Evolutionary conservation across 2,888 invertebrate species (phyloP), one percentile per base, ranked within the genome.

Genomic region (Caenorhabditis macrosperma): DNA sequence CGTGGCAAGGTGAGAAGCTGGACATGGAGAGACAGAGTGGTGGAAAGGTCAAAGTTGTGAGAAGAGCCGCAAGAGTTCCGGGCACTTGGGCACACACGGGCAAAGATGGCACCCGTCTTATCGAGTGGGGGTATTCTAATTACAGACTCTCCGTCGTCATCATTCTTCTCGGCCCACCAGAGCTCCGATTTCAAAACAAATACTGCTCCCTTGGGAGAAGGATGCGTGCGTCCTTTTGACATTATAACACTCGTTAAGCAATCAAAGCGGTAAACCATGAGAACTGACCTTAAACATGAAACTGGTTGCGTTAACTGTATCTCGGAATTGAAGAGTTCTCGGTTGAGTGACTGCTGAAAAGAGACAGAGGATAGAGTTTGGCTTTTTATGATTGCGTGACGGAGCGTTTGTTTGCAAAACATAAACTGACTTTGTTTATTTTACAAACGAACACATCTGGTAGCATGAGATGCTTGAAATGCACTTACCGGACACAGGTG

Each of bases 241-340:
- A 38, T 60, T 26, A 60, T 38, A 41, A 24, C 60, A 28, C 44
- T 26, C 44, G 38, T 2, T 52, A 30, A 7, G 48, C 24, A 12
- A 6, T 20, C 15, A 50, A 24, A 46, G 30, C n/a, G 28, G 2
- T 10, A 38, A 46, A n/a, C n/a, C n/a, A n/a, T 4, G 44, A 12
- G 50, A 17, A 82, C 89, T 84, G 84, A 92, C 92, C 92, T 91
- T 79, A 93, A 88, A 54, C 92, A 91, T 63, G 92, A 91, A 20
- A 92, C 92, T 22, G 92, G 92, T 82, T 92, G 92, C 6, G 91
- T 91, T 82, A 92, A 92, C 30, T 92, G 91, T 33, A 92, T 91
- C 87, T 93, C 93, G 3, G 92, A 93, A 44, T 92, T 92, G 89
- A 93, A 93, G 30, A 93, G 90, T 88, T 93, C 93, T 46, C 93